Percentiles rank a stretch among this genome's conserved stretches.
Conservation (phyloP, 2,797 vertebrate genomes). For the Sebastes itinus region DNA sequence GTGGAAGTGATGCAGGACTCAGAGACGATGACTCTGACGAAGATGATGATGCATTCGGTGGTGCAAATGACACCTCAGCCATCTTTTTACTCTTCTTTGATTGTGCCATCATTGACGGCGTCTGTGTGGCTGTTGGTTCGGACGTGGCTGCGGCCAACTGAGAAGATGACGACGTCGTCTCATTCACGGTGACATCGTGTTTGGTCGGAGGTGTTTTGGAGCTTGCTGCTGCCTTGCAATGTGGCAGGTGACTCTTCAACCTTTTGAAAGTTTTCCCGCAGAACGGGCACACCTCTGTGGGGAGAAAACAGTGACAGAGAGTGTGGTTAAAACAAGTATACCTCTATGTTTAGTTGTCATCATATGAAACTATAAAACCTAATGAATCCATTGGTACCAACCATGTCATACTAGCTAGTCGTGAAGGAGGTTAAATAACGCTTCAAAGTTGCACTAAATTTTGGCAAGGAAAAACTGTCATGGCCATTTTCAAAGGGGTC, state of each 20-base stretch:
- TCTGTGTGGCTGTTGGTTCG: not conserved
- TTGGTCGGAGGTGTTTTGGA: conserved; percentile 26
- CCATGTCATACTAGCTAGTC: too few relatives aligned
- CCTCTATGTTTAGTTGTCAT: not conserved
- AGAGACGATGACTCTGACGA: not conserved
- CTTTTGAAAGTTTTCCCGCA: conserved; percentile 89
- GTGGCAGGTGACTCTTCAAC: conserved; percentile 88
- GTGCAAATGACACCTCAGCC: not conserved
- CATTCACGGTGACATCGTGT: not conserved
- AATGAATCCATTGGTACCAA: too few relatives aligned
- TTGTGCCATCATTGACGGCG: not conserved
- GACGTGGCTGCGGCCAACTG: not conserved
- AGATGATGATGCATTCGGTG: not conserved
- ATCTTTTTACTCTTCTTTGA: conserved; percentile 12
- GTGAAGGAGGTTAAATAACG: too few relatives aligned
- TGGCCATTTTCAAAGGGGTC: too few relatives aligned
- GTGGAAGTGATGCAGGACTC: not conserved
- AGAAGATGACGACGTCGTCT: not conserved
- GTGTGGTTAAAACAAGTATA: not conserved
- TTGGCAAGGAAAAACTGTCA: too few relatives aligned
- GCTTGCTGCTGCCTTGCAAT: conserved; percentile 81
- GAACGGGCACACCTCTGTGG: conserved; percentile 85
- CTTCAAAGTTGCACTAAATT: rapidly evolving
- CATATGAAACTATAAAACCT: too few relatives aligned
- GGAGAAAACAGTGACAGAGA: not conserved